Percentiles rank a stretch among this genome's conserved stretches.
Conservation (phyloP, 2,113 vertebrate species). For the Galbula dea region DNA sequence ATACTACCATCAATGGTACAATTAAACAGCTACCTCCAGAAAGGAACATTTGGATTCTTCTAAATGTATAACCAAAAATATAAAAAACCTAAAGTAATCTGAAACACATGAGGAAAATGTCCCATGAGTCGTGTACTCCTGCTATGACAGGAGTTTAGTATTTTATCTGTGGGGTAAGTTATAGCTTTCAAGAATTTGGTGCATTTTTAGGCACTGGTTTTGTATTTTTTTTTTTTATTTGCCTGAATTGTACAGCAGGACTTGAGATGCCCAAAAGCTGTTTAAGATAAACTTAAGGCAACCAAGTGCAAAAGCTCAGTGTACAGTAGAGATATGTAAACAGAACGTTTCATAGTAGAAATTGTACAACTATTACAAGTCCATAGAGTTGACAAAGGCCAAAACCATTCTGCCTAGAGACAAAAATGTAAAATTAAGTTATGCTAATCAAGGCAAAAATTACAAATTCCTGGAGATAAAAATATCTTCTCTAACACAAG, state of each 20-base stretch:
- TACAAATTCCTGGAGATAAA: not conserved
- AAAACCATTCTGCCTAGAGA: slow-evolving; percentile 26
- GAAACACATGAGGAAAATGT: slow-evolving; percentile 29
- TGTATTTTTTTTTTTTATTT: slow-evolving; percentile 13
- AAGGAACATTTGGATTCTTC: not conserved
- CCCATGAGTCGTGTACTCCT: too few relatives aligned
- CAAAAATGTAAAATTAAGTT: slow-evolving; percentile 1
- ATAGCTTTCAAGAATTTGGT: slow-evolving; percentile 26
- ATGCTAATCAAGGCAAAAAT: not conserved
- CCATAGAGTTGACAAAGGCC: not conserved
- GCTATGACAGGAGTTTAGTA: slow-evolving; percentile 24
- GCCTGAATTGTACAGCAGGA: slow-evolving; percentile 40
- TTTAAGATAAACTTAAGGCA: slow-evolving; percentile 72
- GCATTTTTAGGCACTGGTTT: slow-evolving; percentile 59
- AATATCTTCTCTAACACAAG: not conserved
- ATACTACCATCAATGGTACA: not conserved
- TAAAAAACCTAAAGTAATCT: slow-evolving; percentile 28
- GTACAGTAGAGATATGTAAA: slow-evolving; percentile 43
- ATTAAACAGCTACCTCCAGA: slow-evolving; percentile 38
- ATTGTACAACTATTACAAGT: slow-evolving; percentile 8
- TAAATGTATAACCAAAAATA: slow-evolving; percentile 57
- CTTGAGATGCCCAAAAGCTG: slow-evolving; percentile 44
- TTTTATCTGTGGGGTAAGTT: slow-evolving; percentile 10
- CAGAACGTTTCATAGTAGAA: slow-evolving; percentile 53
- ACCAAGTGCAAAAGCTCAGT: slow-evolving; percentile 59